Base-by-base conservation (phyloP, 1,140 invertebrate species). In the Sycobia sp. region DNA sequence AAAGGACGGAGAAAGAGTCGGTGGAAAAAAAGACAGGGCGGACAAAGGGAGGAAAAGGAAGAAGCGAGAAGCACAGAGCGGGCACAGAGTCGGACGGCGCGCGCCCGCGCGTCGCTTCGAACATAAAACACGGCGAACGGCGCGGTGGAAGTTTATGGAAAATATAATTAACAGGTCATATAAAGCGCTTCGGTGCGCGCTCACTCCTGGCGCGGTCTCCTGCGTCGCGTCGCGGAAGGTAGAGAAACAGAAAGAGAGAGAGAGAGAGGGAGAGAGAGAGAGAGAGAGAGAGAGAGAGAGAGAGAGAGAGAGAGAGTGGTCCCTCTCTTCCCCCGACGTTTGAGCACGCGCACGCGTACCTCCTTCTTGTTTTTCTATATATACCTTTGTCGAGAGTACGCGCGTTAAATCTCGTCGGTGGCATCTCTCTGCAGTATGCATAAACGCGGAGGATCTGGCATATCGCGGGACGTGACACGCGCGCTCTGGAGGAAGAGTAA, bases 161-260 rank as follows among this genome's bases (percentile, higher is more conserved):
- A 71, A 68, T 70, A 68, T 74, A 74, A 75, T 73, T 69, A 73
- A 73, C 65, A 66, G 65, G 58, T 74, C 62, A 43, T 64, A 68
- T 59, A 71, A 69, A 69, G 53, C 39, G 56, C 58, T 34, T 32
- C 54, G 23, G 14, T 50, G 46, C 39, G 18, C 22, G 46, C 34
- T 25, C 47, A 22, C 13, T 22, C 22, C 14, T 41, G 43, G 57
- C 66, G 65, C 64, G 63, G 5, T 38, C 62, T 10, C 20, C 62
- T n/a, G 11, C n/a, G n/a, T 20, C 5, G 51, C 14, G 13, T 25
- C 38, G 16, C 43, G 22, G 11, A 20, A 22, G 5, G 32, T 34
- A 41, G 7, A 9, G 7, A 41, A 14, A 41, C 10, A n/a, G 14
- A n/a, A n/a, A n/a, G n/a, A n/a, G n/a, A n/a, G n/a, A n/a, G n/a